A percentile compares a stretch with the other conserved stretches of the same genome.
Conservation (phyloP, 2,113 vertebrate genomes). For the Notarius quadriscutis region DNA sequence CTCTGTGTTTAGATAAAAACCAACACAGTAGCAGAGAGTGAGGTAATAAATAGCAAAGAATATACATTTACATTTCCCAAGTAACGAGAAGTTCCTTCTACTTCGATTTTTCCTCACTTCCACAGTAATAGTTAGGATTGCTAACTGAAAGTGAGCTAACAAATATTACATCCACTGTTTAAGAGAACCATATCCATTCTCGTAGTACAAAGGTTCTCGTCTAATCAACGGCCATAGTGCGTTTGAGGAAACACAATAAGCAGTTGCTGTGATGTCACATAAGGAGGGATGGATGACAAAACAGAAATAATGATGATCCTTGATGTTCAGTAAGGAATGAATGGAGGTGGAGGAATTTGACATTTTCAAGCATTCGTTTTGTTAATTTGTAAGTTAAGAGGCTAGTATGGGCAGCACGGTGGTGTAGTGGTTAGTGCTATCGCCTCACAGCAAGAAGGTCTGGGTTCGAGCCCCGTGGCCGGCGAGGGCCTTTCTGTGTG, state of each 20-base stretch:
- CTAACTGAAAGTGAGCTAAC: neutral
- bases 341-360: neutral
- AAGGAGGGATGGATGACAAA: neutral
- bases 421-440: too few species aligned
- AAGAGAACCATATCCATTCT: neutral
- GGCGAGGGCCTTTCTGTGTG: too few species aligned
- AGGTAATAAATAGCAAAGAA: neutral
- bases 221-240: neutral
- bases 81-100: neutral
- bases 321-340: neutral
- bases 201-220: neutral
- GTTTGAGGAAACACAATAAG: neutral
- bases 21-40: conserved; percentile 57
- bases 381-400: neutral
- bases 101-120: neutral
- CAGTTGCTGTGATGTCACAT: neutral
- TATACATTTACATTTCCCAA: neutral
- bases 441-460: too few species aligned
- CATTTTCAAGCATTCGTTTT: neutral
- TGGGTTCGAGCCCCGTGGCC: too few species aligned
- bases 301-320: neutral
- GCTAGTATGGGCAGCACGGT: neutral
- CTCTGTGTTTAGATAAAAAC: conserved; percentile 67
- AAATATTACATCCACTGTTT: neutral
- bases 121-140: neutral